Evolutionary conservation across 2,113 vertebrate species (phyloP).

Genomic region (Trogon melanurus): DNA sequence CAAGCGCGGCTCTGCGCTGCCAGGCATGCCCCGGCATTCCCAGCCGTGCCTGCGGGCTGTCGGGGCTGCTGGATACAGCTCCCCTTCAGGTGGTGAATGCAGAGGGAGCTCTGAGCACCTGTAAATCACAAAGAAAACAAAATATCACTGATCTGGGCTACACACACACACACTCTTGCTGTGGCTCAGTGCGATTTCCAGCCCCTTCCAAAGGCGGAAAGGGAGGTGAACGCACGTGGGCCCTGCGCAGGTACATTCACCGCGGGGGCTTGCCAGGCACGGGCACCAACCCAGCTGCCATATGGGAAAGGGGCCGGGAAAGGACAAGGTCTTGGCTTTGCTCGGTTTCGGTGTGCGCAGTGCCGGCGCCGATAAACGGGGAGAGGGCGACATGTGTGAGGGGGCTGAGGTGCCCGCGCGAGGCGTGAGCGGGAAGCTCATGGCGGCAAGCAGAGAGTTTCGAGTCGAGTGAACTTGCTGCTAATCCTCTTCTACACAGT

Average conservation of each 20-base stretch:
- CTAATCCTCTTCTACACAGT: constrained; percentile 50
- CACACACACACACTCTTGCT: rapidly evolving
- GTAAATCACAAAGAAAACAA: neutral
- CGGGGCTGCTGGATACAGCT: rapidly evolving
- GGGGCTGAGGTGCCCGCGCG: neutral
- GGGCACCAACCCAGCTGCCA: neutral
- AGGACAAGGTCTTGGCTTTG: neutral
- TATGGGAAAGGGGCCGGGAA: neutral
- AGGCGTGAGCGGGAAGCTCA: neutral
- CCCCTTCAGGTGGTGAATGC: rapidly evolving
- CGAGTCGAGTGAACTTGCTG: neutral
- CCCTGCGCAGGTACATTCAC: neutral
- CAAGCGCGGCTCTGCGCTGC: neutral
- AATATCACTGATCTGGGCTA: rapidly evolving
- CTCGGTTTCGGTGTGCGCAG: neutral
- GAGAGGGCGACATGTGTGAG: rapidly evolving
- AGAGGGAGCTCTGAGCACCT: neutral
- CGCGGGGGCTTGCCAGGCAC: neutral
- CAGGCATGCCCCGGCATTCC: neutral
- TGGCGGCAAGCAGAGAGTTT: neutral
- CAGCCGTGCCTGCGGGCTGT: rapidly evolving
- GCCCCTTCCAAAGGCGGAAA: neutral
- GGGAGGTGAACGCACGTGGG: neutral
- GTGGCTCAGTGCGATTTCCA: neutral
- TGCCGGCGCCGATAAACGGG: rapidly evolving